Percentiles rank a stretch among this genome's conserved stretches.
Conservation (phyloP, 2,113 vertebrate genomes). For the Microtus pennsylvanicus region DNA sequence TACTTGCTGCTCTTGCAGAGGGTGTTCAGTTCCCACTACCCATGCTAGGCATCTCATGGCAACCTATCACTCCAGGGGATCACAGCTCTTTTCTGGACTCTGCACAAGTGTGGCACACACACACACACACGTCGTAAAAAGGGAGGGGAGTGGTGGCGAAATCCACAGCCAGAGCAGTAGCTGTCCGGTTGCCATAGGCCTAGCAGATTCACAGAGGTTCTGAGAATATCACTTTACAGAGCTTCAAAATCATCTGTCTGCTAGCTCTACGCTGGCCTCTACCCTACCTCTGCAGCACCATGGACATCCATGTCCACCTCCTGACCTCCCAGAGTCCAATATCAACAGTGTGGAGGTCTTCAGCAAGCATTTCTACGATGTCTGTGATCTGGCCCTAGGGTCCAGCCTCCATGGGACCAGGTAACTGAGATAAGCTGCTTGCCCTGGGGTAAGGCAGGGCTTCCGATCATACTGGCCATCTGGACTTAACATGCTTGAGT, state of each 20-base stretch:
- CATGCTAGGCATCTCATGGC: not conserved
- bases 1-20: not conserved
- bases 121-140: not conserved
- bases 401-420: not conserved
- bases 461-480: not conserved
- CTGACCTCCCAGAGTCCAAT: not conserved
- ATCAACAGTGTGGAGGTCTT: not conserved
- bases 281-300: not conserved
- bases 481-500: not conserved
- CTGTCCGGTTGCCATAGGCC: too few species aligned
- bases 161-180: not conserved
- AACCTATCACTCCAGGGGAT: not conserved
- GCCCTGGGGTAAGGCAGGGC: too few species aligned
- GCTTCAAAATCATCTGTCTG: not conserved
- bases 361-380: not conserved
- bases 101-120: not conserved
- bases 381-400: not conserved
- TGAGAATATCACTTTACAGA: not conserved
- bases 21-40: not conserved
- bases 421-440: not conserved
- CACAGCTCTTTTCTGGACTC: not conserved
- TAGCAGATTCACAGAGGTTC: not conserved
- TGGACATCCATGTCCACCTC: not conserved
- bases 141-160: not conserved
- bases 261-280: not conserved